phyloP scores from a whole-genome alignment of 2,113 vertebrate species.

The Takifugu flavidus region DNA sequence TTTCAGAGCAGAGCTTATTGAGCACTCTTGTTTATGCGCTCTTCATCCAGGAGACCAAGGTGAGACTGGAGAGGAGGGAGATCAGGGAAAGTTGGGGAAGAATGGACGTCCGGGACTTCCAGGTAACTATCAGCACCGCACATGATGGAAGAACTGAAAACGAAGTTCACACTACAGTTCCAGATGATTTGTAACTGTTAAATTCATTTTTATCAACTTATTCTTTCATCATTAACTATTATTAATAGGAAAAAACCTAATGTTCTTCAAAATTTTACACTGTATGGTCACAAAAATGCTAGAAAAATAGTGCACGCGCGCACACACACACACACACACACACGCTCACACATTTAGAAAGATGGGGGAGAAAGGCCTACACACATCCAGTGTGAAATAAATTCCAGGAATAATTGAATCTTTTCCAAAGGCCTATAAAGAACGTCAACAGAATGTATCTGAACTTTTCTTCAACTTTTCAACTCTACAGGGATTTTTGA shows the following conservation, averaged over 20 bases:
- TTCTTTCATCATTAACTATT: too few species aligned
- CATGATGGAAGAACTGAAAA: not conserved
- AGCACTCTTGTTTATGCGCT: not conserved
- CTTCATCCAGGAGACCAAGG: slow-evolving; percentile 60
- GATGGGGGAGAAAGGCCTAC: not conserved
- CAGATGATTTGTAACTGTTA: too few species aligned
- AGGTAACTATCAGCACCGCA: slow-evolving; percentile 35
- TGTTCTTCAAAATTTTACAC: too few species aligned
- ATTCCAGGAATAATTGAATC: slow-evolving; percentile 17
- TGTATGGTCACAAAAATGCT: too few species aligned
- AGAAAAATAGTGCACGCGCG: too few species aligned
- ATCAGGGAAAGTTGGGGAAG: slow-evolving; percentile 59
- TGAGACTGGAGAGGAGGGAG: slow-evolving; percentile 55
- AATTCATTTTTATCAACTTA: too few species aligned
- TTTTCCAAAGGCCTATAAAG: slow-evolving; percentile 13
- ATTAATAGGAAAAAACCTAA: too few species aligned
- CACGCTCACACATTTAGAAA: slow-evolving; percentile 11
- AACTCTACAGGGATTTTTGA: slow-evolving; percentile 30
- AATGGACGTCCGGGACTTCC: slow-evolving; percentile 56
- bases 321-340: slow-evolving; percentile 19
- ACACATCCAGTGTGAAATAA: slow-evolving; percentile 13
- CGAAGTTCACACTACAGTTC: too few species aligned
- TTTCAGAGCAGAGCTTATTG: too few species aligned
- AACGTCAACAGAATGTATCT: slow-evolving; percentile 6
- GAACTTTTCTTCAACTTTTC: slow-evolving; percentile 42